phyloP scores from a whole-genome alignment of 2,797 vertebrate species.

The Cyprinodon diabolis region DNA sequence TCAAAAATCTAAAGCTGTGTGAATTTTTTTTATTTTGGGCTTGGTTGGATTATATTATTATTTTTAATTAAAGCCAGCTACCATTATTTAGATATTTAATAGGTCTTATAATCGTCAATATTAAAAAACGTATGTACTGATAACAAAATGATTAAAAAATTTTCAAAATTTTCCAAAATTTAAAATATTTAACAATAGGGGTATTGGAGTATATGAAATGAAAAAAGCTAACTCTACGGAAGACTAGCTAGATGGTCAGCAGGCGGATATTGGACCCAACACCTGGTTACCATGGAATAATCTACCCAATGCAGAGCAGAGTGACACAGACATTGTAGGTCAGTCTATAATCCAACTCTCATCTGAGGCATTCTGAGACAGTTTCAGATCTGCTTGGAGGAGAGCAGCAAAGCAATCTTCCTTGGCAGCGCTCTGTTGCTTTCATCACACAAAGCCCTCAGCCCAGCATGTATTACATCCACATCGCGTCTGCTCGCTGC shows the following conservation, averaged over 20 bases:
- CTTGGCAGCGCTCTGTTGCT: constrained; percentile 98
- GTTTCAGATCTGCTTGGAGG: constrained; percentile 99
- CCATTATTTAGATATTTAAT: not conserved
- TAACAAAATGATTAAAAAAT: not conserved
- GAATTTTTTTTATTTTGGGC: not conserved
- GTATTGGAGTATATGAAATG: not conserved
- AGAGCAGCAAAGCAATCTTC: constrained; percentile 99
- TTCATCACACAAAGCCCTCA: constrained; percentile 99
- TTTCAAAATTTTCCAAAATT: not conserved
- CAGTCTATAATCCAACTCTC: constrained; percentile 99
- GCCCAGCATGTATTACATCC: constrained; percentile 99
- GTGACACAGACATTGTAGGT: constrained; percentile 99
- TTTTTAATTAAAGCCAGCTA: too few relatives aligned
- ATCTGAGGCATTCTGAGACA: constrained; percentile 97
- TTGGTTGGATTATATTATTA: not conserved
- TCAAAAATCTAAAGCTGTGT: not conserved
- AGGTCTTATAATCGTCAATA: constrained; percentile 1
- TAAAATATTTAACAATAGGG: not conserved
- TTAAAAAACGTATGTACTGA: not conserved
- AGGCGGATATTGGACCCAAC: constrained; percentile 89
- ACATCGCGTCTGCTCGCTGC: constrained; percentile 92
- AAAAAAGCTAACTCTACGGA: constrained; percentile 14
- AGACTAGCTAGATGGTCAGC: constrained; percentile 78
- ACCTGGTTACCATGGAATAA: constrained; percentile 97
- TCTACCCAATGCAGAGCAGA: constrained; percentile 93